Base-by-base conservation (phyloP, 92 coral and sea anemone species). In the Porites cylindrica region DNA sequence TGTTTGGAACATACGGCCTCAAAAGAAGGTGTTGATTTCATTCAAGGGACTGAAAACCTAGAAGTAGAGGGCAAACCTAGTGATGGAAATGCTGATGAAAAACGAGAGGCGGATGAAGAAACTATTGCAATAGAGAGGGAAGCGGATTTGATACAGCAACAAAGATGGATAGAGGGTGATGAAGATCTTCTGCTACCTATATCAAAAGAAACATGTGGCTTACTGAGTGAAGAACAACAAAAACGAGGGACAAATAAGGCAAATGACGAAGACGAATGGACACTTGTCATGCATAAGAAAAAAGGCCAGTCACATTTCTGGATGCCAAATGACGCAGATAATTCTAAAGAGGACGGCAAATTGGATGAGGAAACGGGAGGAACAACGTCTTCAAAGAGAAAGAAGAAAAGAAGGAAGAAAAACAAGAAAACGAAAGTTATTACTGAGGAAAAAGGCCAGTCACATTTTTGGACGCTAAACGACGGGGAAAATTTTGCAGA, bases 91-190 rank as follows among this genome's bases (percentile, higher is more conserved):
- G 66, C 8, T 13, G 18, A 14, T 20, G 65, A 80, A 16, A 18
- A 23, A 26, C 21, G 18, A 2, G 75, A 51, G 1, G 26, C 26
- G 51, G 32, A 1, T 0, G 72, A 79, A 47, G 82, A 73, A 26
- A 90, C 87, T 21, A 90, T 86, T 10, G 60, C 17, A 8, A 26
- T 79, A 70, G 93, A 86, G 19, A n/a, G 53, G 18, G 92, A 89
- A 11, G 92, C 77, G 23, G 83, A 80, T 38, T 84, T 80, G 21
- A 66, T 75, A 71, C 90, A 80, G 24, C 10, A 74, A 75, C 91
- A 86, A 66, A 80, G 93, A 59, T 75, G 72, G 66, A 76, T 79
- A 43, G 78, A 79, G 32, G 87, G 90, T 6, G 90, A 90, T 5
- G 93, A 86, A 74, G 90, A 90, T 5, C 43, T 80, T 8, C 32